Conservation (phyloP, 2,113 vertebrate genomes). For the Gracilinanus agilis region DNA sequence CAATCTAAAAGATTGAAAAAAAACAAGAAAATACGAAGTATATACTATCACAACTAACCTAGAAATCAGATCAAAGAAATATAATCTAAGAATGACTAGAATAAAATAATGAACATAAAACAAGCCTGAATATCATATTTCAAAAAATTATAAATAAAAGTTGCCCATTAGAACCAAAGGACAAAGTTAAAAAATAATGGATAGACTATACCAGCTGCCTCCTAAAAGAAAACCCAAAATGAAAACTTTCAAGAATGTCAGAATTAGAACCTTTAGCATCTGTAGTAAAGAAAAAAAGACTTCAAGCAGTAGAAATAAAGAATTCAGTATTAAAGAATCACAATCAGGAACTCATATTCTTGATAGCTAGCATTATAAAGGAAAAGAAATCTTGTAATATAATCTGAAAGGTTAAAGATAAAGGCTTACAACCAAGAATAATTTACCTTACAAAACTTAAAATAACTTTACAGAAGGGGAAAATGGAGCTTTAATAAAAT, state of each 20-base stretch:
- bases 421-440: neutral
- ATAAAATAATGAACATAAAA: neutral
- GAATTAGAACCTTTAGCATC: neutral
- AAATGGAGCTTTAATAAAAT: neutral
- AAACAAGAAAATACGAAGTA: neutral
- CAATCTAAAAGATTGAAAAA: neutral
- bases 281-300: neutral
- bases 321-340: neutral
- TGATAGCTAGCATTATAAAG: neutral
- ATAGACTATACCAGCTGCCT: neutral
- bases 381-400: neutral
- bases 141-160: neutral
- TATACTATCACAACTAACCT: neutral
- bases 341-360: neutral
- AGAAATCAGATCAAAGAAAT: neutral
- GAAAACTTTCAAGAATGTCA: neutral
- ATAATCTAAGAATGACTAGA: neutral
- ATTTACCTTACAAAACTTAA: neutral
- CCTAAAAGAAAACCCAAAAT: neutral
- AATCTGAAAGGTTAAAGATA: neutral
- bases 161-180: neutral
- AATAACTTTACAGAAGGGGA: neutral
- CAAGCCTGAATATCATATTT: neutral
- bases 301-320: neutral
- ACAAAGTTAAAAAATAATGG: neutral